Evolutionary conservation across 37 sponge, comb jelly and placozoan species (phyloP).

Genomic region (Petrosia ficiformis): DNA sequence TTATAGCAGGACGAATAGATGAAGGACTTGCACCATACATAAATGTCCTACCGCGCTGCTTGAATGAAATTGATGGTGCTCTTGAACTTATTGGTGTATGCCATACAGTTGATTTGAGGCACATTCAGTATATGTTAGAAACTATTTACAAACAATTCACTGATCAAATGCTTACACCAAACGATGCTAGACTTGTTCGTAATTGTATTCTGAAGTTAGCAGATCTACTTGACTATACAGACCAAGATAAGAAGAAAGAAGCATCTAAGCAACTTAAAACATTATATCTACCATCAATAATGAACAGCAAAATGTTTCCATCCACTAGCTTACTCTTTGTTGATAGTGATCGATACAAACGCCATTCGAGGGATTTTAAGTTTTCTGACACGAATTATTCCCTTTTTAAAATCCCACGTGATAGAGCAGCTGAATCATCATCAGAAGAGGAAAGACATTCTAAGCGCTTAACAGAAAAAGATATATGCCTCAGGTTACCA

Average conservation of each 20-base stretch:
- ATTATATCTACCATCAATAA: not conserved
- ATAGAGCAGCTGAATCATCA: not conserved
- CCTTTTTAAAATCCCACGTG: not conserved
- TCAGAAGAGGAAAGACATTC: not conserved
- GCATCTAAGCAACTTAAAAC: not conserved
- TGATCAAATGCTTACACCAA: constrained; percentile 1
- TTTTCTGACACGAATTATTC: not conserved
- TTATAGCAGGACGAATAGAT: not conserved
- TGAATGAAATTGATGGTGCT: not conserved
- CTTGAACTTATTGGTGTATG: not conserved
- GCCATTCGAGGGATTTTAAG: not conserved
- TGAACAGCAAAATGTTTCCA: not conserved
- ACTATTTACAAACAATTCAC: not conserved
- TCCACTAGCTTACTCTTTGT: not conserved
- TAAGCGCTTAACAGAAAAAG: not conserved
- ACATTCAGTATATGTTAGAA: not conserved
- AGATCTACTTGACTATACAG: not conserved
- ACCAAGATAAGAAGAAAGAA: not conserved
- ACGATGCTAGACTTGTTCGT: constrained; percentile 14
- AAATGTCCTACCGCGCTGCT: not conserved
- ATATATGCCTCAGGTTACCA: constrained; percentile 26
- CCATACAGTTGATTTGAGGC: not conserved
- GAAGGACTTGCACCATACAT: not conserved
- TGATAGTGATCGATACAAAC: not conserved
- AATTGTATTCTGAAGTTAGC: not conserved